Evolutionary conservation across 2,113 vertebrate species (phyloP).

Genomic region (Mesitornis unicolor): DNA sequence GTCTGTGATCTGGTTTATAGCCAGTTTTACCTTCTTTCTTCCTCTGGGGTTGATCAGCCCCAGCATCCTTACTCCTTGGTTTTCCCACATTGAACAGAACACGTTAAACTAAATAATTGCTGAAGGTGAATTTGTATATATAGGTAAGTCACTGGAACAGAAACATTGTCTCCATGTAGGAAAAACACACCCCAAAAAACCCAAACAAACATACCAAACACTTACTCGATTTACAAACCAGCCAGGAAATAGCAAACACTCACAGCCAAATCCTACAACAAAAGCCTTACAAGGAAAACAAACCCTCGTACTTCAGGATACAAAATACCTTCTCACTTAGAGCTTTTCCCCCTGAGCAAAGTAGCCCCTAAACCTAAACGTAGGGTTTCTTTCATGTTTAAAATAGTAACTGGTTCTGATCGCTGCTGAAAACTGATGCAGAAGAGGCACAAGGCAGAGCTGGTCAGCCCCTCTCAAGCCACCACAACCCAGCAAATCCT

Average conservation of each 20-base stretch:
- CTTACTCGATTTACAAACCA: background rate
- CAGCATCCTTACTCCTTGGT: background rate
- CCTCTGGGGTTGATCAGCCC: slow-evolving; percentile 4
- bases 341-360: background rate
- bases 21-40: background rate
- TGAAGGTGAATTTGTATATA: background rate
- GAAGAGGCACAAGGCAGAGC: too few species aligned
- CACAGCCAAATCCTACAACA: background rate
- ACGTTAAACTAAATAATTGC: background rate
- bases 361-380: background rate
- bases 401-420: too few species aligned
- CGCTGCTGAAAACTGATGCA: too few species aligned
- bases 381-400: too few species aligned
- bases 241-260: background rate
- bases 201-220: background rate
- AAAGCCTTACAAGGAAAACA: background rate
- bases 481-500: too few species aligned
- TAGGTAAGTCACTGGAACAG: background rate
- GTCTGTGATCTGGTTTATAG: background rate
- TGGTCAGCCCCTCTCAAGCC: too few species aligned
- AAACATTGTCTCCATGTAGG: background rate
- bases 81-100: background rate
- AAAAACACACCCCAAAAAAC: background rate
- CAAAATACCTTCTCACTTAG: background rate
- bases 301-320: background rate